Evolutionary conservation across 2,888 invertebrate species (phyloP).

Genomic region (Chaitophorus viminalis): DNA sequence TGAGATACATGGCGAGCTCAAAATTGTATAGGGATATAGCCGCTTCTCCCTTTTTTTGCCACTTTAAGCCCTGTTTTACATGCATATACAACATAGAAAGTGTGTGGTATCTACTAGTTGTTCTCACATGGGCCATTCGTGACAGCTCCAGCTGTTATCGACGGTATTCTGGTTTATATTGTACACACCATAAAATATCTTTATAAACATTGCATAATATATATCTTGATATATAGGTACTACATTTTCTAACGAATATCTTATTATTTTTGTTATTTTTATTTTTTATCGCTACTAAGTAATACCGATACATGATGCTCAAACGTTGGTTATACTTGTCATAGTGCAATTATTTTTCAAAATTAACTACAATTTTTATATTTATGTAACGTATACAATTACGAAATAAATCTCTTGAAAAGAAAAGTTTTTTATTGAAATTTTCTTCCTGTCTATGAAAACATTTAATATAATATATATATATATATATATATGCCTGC

Average conservation of each 20-base stretch:
- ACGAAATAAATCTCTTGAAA: too few relatives aligned
- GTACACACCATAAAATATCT: conserved; percentile 24
- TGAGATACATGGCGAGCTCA: too few relatives aligned
- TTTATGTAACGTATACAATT: too few relatives aligned
- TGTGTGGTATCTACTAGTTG: conserved; percentile 13
- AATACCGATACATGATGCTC: not conserved
- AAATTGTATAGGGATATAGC: too few relatives aligned
- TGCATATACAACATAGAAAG: too few relatives aligned
- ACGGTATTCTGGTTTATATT: conserved; percentile 50
- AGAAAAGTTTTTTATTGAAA: not conserved
- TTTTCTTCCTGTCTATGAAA: not conserved
- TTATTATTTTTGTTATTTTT: not conserved
- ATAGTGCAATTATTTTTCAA: not conserved
- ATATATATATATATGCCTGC: too few relatives aligned
- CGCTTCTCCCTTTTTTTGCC: too few relatives aligned
- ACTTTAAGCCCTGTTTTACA: too few relatives aligned
- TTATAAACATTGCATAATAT: not conserved
- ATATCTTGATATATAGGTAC: conserved; percentile 8
- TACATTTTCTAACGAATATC: conserved; percentile 23
- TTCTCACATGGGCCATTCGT: not conserved
- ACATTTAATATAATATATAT: too few relatives aligned
- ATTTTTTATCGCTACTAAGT: not conserved
- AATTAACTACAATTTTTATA: too few relatives aligned
- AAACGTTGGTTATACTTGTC: not conserved
- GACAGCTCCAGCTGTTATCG: conserved; percentile 46